Evolutionary conservation across 2,113 vertebrate species (phyloP).

Genomic region (Lanius collurio): DNA sequence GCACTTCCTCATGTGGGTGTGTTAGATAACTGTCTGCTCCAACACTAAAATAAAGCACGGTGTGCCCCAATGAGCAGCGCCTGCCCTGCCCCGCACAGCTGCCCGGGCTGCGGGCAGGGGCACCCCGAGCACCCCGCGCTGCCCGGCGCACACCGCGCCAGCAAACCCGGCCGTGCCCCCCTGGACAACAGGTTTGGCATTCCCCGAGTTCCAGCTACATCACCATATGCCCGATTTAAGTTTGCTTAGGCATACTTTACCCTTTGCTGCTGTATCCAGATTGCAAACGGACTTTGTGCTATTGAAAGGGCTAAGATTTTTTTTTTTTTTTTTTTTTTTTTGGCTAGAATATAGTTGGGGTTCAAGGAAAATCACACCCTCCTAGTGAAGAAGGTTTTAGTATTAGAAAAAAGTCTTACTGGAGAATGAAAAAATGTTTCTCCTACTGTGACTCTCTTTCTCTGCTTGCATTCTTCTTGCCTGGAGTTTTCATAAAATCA

Average conservation of each 20-base stretch:
- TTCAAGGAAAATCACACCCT: conserved; percentile 7
- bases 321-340: background rate
- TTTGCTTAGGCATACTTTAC: conserved; percentile 64
- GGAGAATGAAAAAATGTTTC: conserved; percentile 20
- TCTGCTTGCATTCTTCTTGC: background rate
- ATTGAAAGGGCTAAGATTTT: background rate
- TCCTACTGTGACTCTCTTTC: background rate
- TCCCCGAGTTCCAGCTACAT: conserved; percentile 48
- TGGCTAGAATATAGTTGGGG: conserved; percentile 8
- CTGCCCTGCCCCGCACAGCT: conserved; percentile 33
- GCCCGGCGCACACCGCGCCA: no score
- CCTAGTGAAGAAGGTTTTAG: background rate
- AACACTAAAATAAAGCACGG: conserved; percentile 70
- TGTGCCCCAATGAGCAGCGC: conserved; percentile 20
- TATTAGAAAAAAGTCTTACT: background rate
- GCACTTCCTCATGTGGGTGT: conserved; percentile 78
- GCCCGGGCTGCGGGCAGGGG: background rate
- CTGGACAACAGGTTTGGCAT: background rate
- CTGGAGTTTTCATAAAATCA: conserved; percentile 35
- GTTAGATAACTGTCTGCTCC: conserved; percentile 79
- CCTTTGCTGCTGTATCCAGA: conserved; percentile 36
- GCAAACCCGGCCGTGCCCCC: background rate
- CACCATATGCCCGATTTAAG: conserved; percentile 42
- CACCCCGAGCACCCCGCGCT: background rate
- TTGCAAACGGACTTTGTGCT: conserved; percentile 22